Percentiles rank a stretch among this genome's conserved stretches.
Conservation (phyloP, 2,797 vertebrate species). For the Huso huso region DNA sequence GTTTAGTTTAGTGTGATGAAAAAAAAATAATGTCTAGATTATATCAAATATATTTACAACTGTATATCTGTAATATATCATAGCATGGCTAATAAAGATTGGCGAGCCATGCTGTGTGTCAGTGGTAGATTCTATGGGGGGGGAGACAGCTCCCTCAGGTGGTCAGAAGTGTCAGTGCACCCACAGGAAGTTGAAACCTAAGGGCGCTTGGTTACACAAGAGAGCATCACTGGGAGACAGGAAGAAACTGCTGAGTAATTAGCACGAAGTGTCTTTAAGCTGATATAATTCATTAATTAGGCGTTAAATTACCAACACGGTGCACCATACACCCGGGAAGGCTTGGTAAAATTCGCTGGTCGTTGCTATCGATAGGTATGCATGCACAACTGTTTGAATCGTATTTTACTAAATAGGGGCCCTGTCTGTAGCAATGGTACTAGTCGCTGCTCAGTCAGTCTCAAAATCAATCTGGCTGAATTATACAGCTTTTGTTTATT, state of each 20-base stretch:
- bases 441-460: background rate
- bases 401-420: background rate
- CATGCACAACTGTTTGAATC: constrained; percentile 5
- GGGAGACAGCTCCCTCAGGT: background rate
- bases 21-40: no score
- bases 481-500: no score
- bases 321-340: background rate
- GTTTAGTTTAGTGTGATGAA: no score
- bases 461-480: no score
- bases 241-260: constrained; percentile 32
- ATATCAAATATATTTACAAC: no score
- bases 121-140: background rate
- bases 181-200: constrained; percentile 18
- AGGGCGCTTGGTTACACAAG: constrained; percentile 37
- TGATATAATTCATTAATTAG: constrained; percentile 12
- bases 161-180: background rate
- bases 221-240: constrained; percentile 30
- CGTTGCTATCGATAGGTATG: constrained; percentile 13
- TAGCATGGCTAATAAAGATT: no score
- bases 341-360: constrained; percentile 2
- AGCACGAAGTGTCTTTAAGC: constrained; percentile 38
- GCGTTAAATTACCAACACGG: background rate
- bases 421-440: background rate
- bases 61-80: no score
- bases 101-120: no score